Conservation (phyloP, 2,113 vertebrate genomes). For the Alouatta palliata region DNA sequence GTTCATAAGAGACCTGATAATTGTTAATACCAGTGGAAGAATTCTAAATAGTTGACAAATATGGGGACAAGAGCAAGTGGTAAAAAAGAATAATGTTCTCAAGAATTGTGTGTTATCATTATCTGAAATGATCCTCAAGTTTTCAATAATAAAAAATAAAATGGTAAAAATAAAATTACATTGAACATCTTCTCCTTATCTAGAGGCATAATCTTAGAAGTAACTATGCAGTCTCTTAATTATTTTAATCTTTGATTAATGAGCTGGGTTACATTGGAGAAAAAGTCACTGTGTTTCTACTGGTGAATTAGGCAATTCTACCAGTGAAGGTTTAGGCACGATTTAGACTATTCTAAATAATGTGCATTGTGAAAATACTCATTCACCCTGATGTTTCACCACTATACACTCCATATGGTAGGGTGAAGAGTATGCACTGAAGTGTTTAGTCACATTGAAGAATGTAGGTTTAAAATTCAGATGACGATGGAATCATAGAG, state of each 20-base stretch:
- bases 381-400: not conserved
- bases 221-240: not conserved
- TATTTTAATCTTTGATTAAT: constrained; percentile 20
- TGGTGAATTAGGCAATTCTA: not conserved
- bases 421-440: not conserved
- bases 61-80: not conserved
- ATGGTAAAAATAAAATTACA: not conserved
- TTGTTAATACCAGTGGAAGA: not conserved
- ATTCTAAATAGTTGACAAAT: not conserved
- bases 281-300: not conserved
- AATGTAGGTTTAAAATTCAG: not conserved
- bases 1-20: not conserved
- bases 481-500: not conserved
- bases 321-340: not conserved
- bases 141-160: not conserved
- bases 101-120: not conserved
- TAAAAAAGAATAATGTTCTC: not conserved
- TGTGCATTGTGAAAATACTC: not conserved
- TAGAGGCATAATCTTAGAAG: not conserved
- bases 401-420: not conserved
- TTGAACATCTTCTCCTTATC: not conserved
- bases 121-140: not conserved
- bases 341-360: not conserved
- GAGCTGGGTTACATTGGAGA: not conserved
- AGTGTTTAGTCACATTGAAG: not conserved